Evolutionary conservation across 2,797 vertebrate genomes (phyloP).

Genomic region (Lithobates pipiens): DNA sequence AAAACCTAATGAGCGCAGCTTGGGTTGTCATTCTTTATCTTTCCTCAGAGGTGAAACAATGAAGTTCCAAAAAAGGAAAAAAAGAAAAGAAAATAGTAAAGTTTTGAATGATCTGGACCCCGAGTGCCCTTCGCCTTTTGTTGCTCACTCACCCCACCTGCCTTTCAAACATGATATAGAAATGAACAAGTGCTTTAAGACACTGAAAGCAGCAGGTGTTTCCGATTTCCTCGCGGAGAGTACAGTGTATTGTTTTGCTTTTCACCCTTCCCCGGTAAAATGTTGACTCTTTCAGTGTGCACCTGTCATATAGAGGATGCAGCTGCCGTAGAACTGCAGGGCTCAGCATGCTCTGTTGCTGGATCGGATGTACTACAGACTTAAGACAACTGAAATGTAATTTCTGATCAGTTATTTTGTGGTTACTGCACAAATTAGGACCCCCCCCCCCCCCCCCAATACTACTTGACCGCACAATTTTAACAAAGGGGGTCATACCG

Average conservation of each 20-base stretch:
- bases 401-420: too few relatives aligned
- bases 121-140: background rate
- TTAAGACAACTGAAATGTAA: too few relatives aligned
- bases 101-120: background rate
- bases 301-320: background rate
- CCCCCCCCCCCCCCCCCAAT: too few relatives aligned
- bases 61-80: background rate
- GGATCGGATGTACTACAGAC: too few relatives aligned
- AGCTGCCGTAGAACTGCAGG: background rate
- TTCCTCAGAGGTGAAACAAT: background rate
- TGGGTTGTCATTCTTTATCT: background rate
- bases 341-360: background rate
- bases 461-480: too few relatives aligned
- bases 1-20: background rate
- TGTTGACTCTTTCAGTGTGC: background rate
- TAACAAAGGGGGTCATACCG: too few relatives aligned
- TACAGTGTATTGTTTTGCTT: background rate
- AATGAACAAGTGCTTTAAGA: background rate
- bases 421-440: too few relatives aligned
- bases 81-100: background rate
- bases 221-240: background rate
- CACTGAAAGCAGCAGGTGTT: background rate
- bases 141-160: slow-evolving; percentile 2
- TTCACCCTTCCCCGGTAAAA: background rate
- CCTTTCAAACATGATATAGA: background rate